These are phyloP conservation scores for Collichthys lucidus DNA, from an alignment of 2,113 vertebrate species.

Conservation along the genomic window DNA sequence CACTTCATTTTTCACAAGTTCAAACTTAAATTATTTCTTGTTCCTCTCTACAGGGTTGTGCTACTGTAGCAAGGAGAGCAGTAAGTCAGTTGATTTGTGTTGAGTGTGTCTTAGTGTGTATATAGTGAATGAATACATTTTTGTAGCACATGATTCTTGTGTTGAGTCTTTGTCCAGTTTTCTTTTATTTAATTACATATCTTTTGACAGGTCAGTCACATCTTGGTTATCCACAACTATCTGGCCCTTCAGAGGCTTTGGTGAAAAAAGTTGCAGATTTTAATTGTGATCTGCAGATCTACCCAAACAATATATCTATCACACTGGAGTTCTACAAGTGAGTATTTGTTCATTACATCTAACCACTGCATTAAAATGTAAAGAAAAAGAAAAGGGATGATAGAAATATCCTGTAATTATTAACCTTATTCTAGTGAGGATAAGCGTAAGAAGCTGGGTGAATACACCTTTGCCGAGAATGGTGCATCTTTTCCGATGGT, in stretches of 20 bases:
- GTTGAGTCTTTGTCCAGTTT: background rate
- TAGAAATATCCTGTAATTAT: background rate
- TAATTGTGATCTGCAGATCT: conserved; percentile 32
- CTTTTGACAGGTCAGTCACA: conserved; percentile 40
- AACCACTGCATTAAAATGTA: background rate
- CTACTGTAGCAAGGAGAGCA: conserved; percentile 40
- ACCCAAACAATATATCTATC: conserved; percentile 32
- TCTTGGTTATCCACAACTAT: conserved; percentile 52
- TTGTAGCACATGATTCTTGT: background rate
- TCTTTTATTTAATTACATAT: background rate
- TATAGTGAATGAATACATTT: background rate
- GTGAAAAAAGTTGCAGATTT: accelerated
- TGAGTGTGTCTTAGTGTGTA: background rate
- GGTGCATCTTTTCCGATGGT: accelerated
- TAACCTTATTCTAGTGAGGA: conserved; percentile 39
- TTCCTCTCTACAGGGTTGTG: conserved; percentile 53
- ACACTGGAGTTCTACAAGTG: conserved; percentile 69
- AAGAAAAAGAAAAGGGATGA: background rate
- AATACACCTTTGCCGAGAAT: background rate
- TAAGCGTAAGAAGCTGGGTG: conserved; percentile 12
- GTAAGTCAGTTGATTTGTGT: conserved; percentile 55
- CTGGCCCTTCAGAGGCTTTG: conserved; percentile 30
- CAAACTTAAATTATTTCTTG: background rate
- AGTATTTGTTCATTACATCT: background rate
- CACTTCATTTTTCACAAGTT: background rate